Evolutionary conservation across 2,797 vertebrate species (phyloP), one percentile per base, ranked within the genome.

Genomic region (Clarias laeviceps): DNA sequence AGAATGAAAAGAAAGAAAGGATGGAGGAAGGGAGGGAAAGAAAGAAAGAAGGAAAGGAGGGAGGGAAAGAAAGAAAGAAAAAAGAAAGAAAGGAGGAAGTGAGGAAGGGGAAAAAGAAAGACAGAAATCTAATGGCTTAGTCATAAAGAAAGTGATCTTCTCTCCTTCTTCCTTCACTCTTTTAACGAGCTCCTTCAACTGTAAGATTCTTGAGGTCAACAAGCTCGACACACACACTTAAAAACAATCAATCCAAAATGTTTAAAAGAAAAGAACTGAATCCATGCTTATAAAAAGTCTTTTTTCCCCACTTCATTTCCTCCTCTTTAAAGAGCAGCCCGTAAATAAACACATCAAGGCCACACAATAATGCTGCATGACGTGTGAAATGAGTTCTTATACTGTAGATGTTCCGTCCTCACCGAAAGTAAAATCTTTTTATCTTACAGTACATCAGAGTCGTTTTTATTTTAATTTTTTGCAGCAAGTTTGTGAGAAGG

Each of bases 291-390:
- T 17, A 74, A 27, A 74, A 73, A 18, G 12, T 50, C 69, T 22
- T 22, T 17, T 0, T 0, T 0, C n/a, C 45, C 14, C n/a, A 57
- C 73, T 32, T 32, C 8, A 57, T 57, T 32, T 57, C 18, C 29
- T 56, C 54, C 9, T 76, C 18, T 57, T 76, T 32, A 76, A 76
- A 74, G 15, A 74, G 72, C 73, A 76, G 50, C 27, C 73, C 57
- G 50, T 57, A 76, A 76, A 57, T 57, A 74, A 22, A 56, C 27
- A 18, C 20, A 20, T 57, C 27, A 76, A 76, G 54, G 73, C 73
- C 54, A 57, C 18, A 32, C 27, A 32, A 57, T 76, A 76, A 76
- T 32, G 54, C 27, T 20, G 40, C 59, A 65, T 45, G 70, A 74
- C 22, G 27, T 74, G 37, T 76, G 40, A 76, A 64, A 76, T 65